These are phyloP conservation scores for Diploptera punctata DNA, from an alignment of 2,888 invertebrate genomes.

Conservation along the genomic window DNA sequence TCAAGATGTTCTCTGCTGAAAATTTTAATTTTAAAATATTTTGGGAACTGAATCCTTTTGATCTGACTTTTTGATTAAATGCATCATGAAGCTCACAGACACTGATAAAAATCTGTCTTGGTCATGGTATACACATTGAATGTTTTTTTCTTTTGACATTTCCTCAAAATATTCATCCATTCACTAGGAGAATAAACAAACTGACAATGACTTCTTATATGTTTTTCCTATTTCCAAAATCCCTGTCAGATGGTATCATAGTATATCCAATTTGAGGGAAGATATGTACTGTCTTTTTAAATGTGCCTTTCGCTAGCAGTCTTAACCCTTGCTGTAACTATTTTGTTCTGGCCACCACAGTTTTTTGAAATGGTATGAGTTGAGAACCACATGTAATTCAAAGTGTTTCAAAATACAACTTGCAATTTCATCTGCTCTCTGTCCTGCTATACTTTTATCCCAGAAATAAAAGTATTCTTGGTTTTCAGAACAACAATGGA, in stretches of 20 bases:
- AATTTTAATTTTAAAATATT: no score
- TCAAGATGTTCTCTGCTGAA: no score
- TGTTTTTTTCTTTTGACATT: no score
- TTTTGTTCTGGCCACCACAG: not conserved
- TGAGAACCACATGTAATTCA: not conserved
- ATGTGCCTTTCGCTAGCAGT: not conserved
- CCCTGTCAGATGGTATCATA: not conserved
- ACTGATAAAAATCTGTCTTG: no score
- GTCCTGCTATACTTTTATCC: not conserved
- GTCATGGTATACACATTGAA: no score
- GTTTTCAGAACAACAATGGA: not conserved
- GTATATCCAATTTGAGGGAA: constrained; percentile 16
- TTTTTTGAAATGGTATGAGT: not conserved
- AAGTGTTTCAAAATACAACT: constrained; percentile 5
- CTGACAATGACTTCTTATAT: not conserved
- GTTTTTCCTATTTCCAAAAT: not conserved
- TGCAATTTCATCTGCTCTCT: constrained; percentile 1
- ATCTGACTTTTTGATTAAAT: no score
- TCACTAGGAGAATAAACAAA: not conserved
- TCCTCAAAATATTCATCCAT: not conserved
- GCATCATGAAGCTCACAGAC: no score
- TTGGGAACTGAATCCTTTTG: no score
- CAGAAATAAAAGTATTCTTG: not conserved
- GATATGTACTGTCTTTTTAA: not conserved
- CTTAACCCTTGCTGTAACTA: not conserved